These are phyloP conservation scores for Hydrozoanthus tunicans DNA, from an alignment of 64 coral and sea anemone species.

Conservation along the genomic window DNA sequence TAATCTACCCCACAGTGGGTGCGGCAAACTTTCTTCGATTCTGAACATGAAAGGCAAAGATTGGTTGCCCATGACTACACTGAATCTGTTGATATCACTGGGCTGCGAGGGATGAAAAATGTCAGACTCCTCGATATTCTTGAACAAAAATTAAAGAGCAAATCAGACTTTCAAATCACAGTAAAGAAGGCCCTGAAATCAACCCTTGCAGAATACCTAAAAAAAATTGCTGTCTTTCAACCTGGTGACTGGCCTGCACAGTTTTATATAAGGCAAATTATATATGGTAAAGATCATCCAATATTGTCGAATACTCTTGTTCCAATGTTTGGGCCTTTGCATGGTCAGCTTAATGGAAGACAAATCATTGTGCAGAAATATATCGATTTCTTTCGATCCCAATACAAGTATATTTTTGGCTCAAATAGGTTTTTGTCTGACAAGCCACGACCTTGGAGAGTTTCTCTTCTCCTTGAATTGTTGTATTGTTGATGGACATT, in stretches of 20 bases:
- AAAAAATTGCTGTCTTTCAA: slow-evolving; percentile 21
- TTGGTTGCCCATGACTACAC: slow-evolving; percentile 1
- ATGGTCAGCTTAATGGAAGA: slow-evolving; percentile 26
- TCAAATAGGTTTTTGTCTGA: slow-evolving; percentile 11
- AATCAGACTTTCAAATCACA: slow-evolving; percentile 31
- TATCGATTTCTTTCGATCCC: neutral
- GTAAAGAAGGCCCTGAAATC: slow-evolving; percentile 14
- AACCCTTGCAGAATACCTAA: slow-evolving; percentile 8
- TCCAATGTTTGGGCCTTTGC: slow-evolving; percentile 34
- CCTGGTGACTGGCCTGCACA: slow-evolving; percentile 50
- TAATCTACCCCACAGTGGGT: slow-evolving; percentile 21
- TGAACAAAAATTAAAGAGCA: slow-evolving; percentile 10
- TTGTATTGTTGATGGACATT: slow-evolving; percentile 39
- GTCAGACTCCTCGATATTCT: neutral
- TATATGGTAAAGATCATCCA: neutral
- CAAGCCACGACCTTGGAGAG: slow-evolving; percentile 37
- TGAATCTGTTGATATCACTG: neutral
- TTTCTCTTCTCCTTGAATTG: slow-evolving; percentile 26
- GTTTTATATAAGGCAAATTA: slow-evolving; percentile 41
- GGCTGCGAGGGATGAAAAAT: slow-evolving; percentile 19
- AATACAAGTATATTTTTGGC: slow-evolving; percentile 4
- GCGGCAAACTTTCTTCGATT: slow-evolving; percentile 3
- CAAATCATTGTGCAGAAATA: slow-evolving; percentile 30
- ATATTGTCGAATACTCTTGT: neutral
- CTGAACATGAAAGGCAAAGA: neutral